These are phyloP conservation scores for Bilobella aurantiaca DNA, from an alignment of 1,140 invertebrate genomes.

Conservation along the genomic window DNA sequence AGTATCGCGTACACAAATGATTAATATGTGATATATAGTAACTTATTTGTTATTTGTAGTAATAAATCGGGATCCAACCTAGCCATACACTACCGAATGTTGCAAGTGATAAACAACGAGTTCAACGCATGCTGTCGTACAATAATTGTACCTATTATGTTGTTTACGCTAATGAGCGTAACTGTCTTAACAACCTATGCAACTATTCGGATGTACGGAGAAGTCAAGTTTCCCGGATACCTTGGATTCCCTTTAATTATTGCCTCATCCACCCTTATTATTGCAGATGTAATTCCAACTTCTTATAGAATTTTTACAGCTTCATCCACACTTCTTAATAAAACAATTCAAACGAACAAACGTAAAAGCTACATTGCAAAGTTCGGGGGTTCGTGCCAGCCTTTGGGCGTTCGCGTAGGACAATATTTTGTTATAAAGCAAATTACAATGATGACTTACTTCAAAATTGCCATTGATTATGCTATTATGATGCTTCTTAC, in stretches of 20 bases:
- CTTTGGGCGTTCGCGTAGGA: neutral
- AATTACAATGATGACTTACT: neutral
- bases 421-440: conserved; percentile 6
- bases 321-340: neutral
- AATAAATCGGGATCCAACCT: neutral
- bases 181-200: neutral
- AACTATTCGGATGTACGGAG: neutral
- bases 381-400: neutral
- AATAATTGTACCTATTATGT: neutral
- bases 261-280: neutral
- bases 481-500: neutral
- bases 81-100: neutral
- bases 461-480: neutral
- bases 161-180: neutral
- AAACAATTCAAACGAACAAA: neutral
- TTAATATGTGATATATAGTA: neutral
- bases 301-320: neutral
- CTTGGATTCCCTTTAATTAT: neutral
- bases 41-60: neutral
- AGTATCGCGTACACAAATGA: no score
- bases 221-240: neutral
- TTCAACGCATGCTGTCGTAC: neutral
- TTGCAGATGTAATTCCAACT: neutral
- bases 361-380: neutral
- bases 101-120: neutral